These are phyloP conservation scores for Arbacia lixula DNA, from an alignment of 53 echinoderm and acorn worm genomes.

Conservation along the genomic window DNA sequence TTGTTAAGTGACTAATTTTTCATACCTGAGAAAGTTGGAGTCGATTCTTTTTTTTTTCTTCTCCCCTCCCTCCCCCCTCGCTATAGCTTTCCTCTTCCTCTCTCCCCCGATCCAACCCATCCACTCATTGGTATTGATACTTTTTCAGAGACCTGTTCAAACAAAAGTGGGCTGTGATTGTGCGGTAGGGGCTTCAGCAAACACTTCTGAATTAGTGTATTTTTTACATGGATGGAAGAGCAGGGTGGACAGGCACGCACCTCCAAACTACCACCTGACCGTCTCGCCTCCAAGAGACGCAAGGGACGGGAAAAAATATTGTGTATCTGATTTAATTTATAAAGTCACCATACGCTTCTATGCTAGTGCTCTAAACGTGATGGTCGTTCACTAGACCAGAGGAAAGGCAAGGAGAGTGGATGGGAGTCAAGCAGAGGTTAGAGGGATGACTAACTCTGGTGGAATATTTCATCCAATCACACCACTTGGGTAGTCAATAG, in stretches of 20 bases:
- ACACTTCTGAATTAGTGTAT: slow-evolving; percentile 44
- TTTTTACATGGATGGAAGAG: slow-evolving; percentile 5
- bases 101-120: not conserved
- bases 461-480: no score
- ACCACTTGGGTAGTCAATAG: no score
- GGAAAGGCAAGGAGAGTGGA: no score
- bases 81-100: slow-evolving; percentile 9
- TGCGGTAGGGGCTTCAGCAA: slow-evolving; percentile 27
- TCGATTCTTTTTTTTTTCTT: slow-evolving; percentile 5
- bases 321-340: slow-evolving; percentile 32
- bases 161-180: slow-evolving; percentile 31
- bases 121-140: slow-evolving; percentile 49
- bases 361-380: no score
- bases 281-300: no score
- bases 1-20: slow-evolving; percentile 46
- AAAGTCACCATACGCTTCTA: not conserved
- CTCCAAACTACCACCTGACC: not conserved
- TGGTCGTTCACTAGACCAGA: no score
- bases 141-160: slow-evolving; percentile 26
- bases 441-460: no score
- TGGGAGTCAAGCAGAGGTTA: no score
- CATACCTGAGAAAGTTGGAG: slow-evolving; percentile 34
- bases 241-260: slow-evolving; percentile 11
- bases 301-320: not conserved
- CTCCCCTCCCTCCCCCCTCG: not conserved